Evolutionary conservation across 1,140 invertebrate species (phyloP), one percentile per base, ranked within the genome.

Genomic region (Sitophilus oryzae): DNA sequence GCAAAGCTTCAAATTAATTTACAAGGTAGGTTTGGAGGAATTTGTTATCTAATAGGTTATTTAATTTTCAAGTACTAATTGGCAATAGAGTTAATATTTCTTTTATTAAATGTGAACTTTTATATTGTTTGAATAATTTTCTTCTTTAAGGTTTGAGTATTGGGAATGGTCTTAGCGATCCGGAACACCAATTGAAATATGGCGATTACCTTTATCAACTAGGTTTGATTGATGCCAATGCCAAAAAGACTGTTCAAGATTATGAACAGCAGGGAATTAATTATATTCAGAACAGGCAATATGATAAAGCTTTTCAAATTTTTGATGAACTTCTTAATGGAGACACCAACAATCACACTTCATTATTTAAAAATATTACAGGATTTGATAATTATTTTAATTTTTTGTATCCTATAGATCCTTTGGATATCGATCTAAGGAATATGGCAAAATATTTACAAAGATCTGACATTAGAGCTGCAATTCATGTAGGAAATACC

Each of bases 161-260:
- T 55, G 90, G 89, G 5, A 89, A 93, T 71, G 90, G 89, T 1
- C 78, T 91, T 1, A 83, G 79, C 35, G 90, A 93, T 74, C 90
- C 89, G 0, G 73, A 78, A 14, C 77, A 83, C 51, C 84, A 90
- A 72, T 73, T 88, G 11, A 72, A 81, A 14, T 93, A 91, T 71
- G 59, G 58, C 51, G 77, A 82, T 72, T 88, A 84, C 70, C 78
- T 91, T 21, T 89, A 86, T 61, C 83, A 86, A 58, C 67, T 86
- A 4, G 90, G 90, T 0, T 68, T 91, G 2, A 71, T 91, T 20
- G 89, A 89, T 70, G 72, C 76, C 19, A 78, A 76, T 64, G 74
- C 52, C 56, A 76, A 71, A 66, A 72, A 68, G 49, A 56, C 78
- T 25, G 84, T 90, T 62, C 66, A 79, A 19, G 53, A 73, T 18